Evolutionary conservation across 2,113 vertebrate genomes (phyloP).

Genomic region (Rutilus rutilus): DNA sequence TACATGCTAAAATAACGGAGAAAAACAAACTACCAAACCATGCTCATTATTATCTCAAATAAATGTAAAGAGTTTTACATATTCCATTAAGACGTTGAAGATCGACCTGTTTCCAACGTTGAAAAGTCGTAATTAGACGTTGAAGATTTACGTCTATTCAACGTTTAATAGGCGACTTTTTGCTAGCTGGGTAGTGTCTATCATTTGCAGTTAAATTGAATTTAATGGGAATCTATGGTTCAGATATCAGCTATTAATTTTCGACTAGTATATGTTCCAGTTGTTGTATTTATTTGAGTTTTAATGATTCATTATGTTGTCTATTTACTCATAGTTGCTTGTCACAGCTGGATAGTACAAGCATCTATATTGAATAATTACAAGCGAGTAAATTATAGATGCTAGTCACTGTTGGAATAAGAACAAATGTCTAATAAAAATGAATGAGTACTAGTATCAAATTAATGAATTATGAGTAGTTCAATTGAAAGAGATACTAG

Average conservation of each 20-base stretch:
- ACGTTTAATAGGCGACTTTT: no score
- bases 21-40: no score
- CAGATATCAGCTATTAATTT: background rate
- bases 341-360: background rate
- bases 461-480: background rate
- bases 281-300: background rate
- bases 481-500: background rate
- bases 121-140: no score
- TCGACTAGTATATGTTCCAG: background rate
- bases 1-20: no score
- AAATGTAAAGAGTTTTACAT: no score
- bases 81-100: no score
- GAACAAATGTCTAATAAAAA: background rate
- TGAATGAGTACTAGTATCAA: background rate
- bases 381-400: background rate
- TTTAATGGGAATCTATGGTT: background rate
- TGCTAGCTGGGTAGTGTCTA: no score
- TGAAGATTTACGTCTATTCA: no score
- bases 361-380: background rate
- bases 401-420: background rate
- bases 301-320: background rate
- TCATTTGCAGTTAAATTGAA: background rate
- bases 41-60: no score
- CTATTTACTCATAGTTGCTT: background rate
- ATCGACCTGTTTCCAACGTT: no score